Evolutionary conservation across 2,113 vertebrate genomes (phyloP).

Genomic region (Enhydra lutris): DNA sequence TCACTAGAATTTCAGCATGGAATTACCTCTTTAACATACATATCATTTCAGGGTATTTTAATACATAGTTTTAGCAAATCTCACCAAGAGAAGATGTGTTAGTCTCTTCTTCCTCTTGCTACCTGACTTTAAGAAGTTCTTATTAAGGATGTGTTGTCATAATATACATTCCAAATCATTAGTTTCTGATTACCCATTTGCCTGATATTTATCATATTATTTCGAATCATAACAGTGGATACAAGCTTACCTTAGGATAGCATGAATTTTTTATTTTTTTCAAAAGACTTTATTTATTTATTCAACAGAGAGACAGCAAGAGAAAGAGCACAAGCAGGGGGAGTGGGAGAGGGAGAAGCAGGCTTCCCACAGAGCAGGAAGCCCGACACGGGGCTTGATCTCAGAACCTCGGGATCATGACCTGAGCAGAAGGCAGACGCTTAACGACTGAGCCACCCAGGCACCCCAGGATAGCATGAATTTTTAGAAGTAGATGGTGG

Average conservation of each 20-base stretch:
- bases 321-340: too few relatives aligned
- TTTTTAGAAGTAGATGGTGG: not conserved
- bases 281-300: too few relatives aligned
- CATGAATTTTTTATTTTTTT: too few relatives aligned
- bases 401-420: too few relatives aligned
- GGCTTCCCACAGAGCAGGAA: too few relatives aligned
- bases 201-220: not conserved
- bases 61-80: not conserved
- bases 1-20: constrained; percentile 35
- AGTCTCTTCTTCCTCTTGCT: not conserved
- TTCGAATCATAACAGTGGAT: not conserved
- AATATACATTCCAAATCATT: not conserved
- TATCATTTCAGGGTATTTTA: constrained; percentile 54
- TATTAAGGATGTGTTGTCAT: not conserved
- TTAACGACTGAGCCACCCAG: too few relatives aligned
- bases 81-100: not conserved
- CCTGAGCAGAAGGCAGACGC: too few relatives aligned
- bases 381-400: too few relatives aligned
- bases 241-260: not conserved
- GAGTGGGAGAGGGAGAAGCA: too few relatives aligned
- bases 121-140: not conserved
- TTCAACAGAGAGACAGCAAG: too few relatives aligned
- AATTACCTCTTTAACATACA: constrained; percentile 42
- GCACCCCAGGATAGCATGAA: too few relatives aligned
- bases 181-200: not conserved